Conservation (phyloP, 2,797 vertebrate species). For the Balearica regulorum region DNA sequence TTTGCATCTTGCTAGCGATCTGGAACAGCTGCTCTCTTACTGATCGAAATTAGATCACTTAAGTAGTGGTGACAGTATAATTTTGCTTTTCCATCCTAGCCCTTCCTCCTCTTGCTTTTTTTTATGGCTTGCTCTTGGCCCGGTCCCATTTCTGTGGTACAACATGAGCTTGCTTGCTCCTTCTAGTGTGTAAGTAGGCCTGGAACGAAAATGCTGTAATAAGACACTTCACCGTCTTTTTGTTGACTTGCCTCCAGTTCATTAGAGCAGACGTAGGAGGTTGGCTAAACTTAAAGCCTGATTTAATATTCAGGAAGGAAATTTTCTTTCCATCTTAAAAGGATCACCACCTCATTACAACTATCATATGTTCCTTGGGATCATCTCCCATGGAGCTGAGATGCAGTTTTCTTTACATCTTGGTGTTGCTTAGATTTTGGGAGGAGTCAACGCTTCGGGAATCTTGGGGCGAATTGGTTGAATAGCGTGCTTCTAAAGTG, state of each 20-base stretch:
- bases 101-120: neutral
- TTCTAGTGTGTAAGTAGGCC: neutral
- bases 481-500: neutral
- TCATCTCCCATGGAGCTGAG: neutral
- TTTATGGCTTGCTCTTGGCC: conserved; percentile 1
- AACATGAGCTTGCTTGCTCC: neutral
- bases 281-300: conserved; percentile 32
- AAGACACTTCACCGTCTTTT: neutral
- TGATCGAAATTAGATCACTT: neutral
- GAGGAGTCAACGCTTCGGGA: neutral
- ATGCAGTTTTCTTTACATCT: neutral
- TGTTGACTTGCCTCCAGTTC: conserved; percentile 49
- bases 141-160: neutral
- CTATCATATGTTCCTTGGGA: neutral
- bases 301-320: conserved; percentile 55
- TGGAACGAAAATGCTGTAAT: neutral
- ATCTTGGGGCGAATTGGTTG: neutral
- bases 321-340: conserved; percentile 38
- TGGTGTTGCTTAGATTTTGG: neutral
- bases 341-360: neutral
- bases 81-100: neutral
- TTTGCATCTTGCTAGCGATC: neutral
- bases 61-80: neutral
- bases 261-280: conserved; percentile 26
- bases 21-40: neutral